Percentiles rank a stretch among this genome's conserved stretches.
Conservation (phyloP, 2,888 invertebrate genomes). For the Amaurobius ferox region DNA sequence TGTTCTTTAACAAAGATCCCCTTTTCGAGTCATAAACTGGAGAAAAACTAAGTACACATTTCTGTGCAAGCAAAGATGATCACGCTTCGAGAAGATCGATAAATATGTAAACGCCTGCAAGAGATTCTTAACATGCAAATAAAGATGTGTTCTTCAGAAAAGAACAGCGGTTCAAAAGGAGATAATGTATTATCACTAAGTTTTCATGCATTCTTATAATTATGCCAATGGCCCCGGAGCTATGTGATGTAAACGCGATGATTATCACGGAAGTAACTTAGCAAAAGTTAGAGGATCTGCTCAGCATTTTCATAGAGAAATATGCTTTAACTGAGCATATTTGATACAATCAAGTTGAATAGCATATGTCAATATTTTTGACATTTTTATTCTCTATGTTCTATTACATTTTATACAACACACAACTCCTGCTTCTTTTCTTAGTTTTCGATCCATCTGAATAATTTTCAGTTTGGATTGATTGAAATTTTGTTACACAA, state of each 20-base stretch:
- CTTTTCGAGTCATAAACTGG: not conserved
- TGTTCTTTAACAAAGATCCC: not conserved
- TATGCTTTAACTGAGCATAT: too few species aligned
- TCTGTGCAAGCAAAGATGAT: not conserved
- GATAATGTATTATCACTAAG: not conserved
- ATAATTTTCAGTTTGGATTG: too few species aligned
- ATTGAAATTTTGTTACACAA: too few species aligned
- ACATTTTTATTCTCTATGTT: too few species aligned
- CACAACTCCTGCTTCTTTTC: too few species aligned
- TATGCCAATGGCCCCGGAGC: not conserved
- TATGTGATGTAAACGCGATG: not conserved
- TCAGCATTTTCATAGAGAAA: not conserved
- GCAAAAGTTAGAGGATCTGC: not conserved
- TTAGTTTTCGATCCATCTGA: too few species aligned
- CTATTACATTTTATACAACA: too few species aligned
- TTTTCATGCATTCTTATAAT: not conserved
- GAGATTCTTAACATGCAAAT: too few species aligned
- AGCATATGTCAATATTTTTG: too few species aligned
- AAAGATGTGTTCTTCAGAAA: too few species aligned
- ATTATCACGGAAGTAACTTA: not conserved
- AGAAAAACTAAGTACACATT: not conserved
- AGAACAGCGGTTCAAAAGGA: not conserved
- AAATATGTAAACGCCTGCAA: not conserved
- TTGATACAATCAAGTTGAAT: too few species aligned
- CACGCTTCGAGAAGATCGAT: not conserved